Percentiles rank a stretch among this genome's conserved stretches.
Conservation (phyloP, 1,140 invertebrate species). For the Lanistes nyassanus region DNA sequence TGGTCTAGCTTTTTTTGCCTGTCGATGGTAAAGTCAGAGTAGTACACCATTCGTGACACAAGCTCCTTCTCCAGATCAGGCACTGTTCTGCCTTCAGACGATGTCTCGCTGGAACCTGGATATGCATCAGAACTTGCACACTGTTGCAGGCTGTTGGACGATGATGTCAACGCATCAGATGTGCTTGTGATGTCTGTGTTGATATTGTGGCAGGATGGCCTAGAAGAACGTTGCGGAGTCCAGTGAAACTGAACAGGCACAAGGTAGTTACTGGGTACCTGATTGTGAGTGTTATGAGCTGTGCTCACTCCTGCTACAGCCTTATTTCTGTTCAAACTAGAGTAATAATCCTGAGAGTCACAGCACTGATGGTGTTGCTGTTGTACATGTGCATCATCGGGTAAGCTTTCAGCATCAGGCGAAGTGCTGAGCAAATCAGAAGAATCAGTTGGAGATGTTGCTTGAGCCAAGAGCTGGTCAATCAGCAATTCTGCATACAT, state of each 20-base stretch:
- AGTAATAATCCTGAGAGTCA: too few species aligned
- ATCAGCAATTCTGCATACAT: slow-evolving; percentile 32
- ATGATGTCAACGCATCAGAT: slow-evolving; percentile 33
- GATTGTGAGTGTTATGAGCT: not conserved
- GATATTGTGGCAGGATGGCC: not conserved
- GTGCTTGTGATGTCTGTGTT: not conserved
- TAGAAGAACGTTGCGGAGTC: not conserved
- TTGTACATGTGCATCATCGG: too few species aligned
- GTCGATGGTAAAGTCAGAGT: slow-evolving; percentile 56
- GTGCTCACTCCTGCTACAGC: too few species aligned
- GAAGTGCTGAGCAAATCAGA: slow-evolving; percentile 17
- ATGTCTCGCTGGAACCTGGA: slow-evolving; percentile 39
- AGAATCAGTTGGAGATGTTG: slow-evolving; percentile 29
- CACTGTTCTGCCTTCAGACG: slow-evolving; percentile 48
- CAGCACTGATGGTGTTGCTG: too few species aligned
- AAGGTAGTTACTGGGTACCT: not conserved
- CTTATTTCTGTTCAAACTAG: too few species aligned
- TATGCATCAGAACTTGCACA: slow-evolving; percentile 43
- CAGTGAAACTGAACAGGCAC: not conserved
- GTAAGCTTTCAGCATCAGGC: too few species aligned
- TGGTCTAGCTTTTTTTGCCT: slow-evolving; percentile 54
- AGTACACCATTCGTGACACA: slow-evolving; percentile 53
- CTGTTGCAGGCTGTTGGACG: slow-evolving; percentile 35
- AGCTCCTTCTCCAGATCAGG: slow-evolving; percentile 53
- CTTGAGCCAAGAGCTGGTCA: slow-evolving; percentile 33